Conservation (phyloP, 2,797 vertebrate species). For the Ctenosaura bakeri region DNA sequence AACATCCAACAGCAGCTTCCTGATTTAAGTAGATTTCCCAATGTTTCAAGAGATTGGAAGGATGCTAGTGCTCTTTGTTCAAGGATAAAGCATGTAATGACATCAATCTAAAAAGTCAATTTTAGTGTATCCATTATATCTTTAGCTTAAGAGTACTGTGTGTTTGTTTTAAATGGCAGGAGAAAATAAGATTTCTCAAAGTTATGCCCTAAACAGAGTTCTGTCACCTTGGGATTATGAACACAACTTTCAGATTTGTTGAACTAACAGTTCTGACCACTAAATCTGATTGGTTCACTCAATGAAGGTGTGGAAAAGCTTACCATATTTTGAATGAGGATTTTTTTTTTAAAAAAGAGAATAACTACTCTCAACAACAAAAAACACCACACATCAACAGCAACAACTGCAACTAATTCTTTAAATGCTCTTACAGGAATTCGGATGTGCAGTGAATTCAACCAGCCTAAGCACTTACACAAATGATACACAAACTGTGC, state of each 20-base stretch:
- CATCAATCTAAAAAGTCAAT: constrained; percentile 62
- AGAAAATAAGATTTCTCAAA: constrained; percentile 59
- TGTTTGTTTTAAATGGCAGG: constrained; percentile 61
- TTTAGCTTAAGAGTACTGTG: constrained; percentile 41
- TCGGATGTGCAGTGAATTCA: constrained; percentile 17
- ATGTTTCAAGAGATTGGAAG: constrained; percentile 38
- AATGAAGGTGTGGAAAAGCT: constrained; percentile 39
- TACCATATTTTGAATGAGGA: constrained; percentile 18
- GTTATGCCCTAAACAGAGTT: background rate
- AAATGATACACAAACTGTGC: background rate
- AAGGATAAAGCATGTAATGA: constrained; percentile 35
- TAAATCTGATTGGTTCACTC: constrained; percentile 41
- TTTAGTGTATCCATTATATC: constrained; percentile 17
- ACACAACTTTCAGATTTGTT: constrained; percentile 37
- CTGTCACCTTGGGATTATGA: constrained; percentile 41
- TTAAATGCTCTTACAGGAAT: background rate
- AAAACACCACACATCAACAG: background rate
- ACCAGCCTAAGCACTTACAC: background rate
- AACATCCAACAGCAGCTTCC: constrained; percentile 2
- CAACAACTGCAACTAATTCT: background rate
- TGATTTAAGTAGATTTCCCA: constrained; percentile 32
- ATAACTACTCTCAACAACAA: background rate
- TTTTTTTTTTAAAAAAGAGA: background rate
- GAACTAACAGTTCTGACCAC: constrained; percentile 20
- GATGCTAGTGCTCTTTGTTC: background rate